A percentile compares a stretch with the other conserved stretches of the same genome.
phyloP scores from a whole-genome alignment of 2,797 vertebrate genomes.

The Cottoperca gobio region DNA sequence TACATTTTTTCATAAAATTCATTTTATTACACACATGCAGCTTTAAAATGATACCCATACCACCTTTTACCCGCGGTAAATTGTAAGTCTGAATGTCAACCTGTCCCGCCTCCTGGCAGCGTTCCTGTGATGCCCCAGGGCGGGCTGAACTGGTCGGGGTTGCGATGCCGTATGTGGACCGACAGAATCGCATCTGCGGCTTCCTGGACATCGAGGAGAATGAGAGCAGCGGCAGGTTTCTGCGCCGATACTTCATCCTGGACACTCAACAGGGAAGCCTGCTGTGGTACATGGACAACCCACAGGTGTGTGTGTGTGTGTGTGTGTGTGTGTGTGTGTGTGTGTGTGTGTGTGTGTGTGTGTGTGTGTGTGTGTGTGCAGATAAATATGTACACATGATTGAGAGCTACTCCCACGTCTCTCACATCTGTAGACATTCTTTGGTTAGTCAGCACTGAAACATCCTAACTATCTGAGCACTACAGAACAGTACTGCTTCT shows the following conservation, averaged over 20 bases:
- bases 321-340: background rate
- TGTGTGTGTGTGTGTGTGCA: background rate
- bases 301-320: constrained; percentile 70
- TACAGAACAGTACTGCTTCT: no score
- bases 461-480: no score
- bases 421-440: background rate
- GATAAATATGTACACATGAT: background rate
- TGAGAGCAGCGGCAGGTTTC: constrained; percentile 93
- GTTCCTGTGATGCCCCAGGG: constrained; percentile 71
- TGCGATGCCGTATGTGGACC: constrained; percentile 98
- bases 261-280: constrained; percentile 90
- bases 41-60: background rate
- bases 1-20: background rate
- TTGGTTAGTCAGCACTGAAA: background rate
- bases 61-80: background rate
- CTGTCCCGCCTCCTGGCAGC: constrained; percentile 19
- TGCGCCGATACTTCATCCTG: constrained; percentile 94
- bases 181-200: constrained; percentile 96
- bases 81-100: background rate
- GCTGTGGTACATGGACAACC: constrained; percentile 97
- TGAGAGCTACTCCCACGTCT: background rate
- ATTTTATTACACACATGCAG: background rate
- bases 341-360: background rate
- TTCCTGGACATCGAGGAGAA: constrained; percentile 97
- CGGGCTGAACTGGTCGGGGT: constrained; percentile 67